phyloP scores from a whole-genome alignment of 2,888 invertebrate genomes.

The Caradrina kadenii region DNA sequence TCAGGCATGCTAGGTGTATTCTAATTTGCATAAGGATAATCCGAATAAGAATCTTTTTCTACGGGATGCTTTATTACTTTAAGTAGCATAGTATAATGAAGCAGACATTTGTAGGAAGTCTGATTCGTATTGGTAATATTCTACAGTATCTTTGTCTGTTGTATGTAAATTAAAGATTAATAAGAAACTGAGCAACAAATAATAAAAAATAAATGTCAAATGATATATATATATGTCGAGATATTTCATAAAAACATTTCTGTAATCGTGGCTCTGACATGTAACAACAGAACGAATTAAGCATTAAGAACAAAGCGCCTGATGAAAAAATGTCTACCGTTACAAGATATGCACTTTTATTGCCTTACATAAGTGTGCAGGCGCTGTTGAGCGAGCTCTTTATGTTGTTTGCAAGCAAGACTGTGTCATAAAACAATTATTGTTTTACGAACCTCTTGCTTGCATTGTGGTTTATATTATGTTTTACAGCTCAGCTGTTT shows the following conservation, averaged over 20 bases:
- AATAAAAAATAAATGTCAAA: no score
- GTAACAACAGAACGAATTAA: slow-evolving; percentile 51
- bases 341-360: slow-evolving; percentile 56
- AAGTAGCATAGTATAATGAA: no score
- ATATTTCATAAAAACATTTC: slow-evolving; percentile 4
- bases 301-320: slow-evolving; percentile 71
- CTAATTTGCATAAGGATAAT: no score
- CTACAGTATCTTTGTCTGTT: no score
- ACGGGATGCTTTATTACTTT: no score
- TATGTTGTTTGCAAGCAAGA: slow-evolving; percentile 34
- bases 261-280: slow-evolving; percentile 15
- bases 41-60: no score
- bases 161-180: no score
- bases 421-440: slow-evolving; percentile 47
- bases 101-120: no score
- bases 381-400: slow-evolving; percentile 46
- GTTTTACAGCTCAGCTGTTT: background rate
- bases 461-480: background rate
- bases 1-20: no score
- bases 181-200: no score
- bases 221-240: no score
- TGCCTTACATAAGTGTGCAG: slow-evolving; percentile 53
- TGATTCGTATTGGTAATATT: no score
- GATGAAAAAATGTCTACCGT: slow-evolving; percentile 65
- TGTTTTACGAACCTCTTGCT: slow-evolving; percentile 38